A percentile compares a stretch with the other conserved stretches of the same genome.
Conservation (phyloP, 2,797 vertebrate genomes). For the Oryzias dopingdopingensis region DNA sequence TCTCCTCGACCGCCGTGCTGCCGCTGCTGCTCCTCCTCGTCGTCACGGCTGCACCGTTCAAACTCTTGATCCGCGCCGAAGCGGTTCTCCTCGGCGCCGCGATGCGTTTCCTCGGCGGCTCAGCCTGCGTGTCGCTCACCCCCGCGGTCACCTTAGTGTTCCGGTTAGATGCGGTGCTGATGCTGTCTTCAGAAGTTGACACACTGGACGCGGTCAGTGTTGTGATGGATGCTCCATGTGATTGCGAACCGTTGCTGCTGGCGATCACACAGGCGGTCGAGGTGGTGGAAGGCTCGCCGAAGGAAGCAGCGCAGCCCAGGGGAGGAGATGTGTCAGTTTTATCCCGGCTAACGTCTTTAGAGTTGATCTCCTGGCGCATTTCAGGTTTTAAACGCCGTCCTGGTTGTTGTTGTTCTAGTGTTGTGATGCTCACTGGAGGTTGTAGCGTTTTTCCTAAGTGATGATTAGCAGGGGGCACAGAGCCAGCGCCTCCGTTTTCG, state of each 20-base stretch:
- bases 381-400: conserved; percentile 72
- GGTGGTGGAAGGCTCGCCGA: conserved; percentile 49
- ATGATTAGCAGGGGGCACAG: conserved; percentile 74
- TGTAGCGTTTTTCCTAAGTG: conserved; percentile 78
- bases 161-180: conserved; percentile 58
- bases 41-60: conserved; percentile 75
- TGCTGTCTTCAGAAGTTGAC: conserved; percentile 74
- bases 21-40: conserved; percentile 66
- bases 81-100: conserved; percentile 63
- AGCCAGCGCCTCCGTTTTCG: conserved; percentile 72
- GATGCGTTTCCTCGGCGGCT: conserved; percentile 69
- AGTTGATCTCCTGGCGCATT: conserved; percentile 71
- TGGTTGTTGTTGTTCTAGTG: conserved; percentile 76
- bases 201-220: conserved; percentile 69
- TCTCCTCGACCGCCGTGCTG: conserved; percentile 39
- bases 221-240: conserved; percentile 81
- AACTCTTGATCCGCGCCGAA: conserved; percentile 72
- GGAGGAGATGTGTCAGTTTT: conserved; percentile 62
- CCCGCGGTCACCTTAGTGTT: conserved; percentile 46
- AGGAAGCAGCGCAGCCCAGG: conserved; percentile 30
- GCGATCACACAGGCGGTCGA: conserved; percentile 64
- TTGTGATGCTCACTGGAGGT: conserved; percentile 77
- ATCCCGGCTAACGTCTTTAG: conserved; percentile 68
- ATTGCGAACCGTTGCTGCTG: conserved; percentile 73
- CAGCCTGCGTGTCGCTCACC: conserved; percentile 56